A percentile compares a stretch with the other conserved stretches of the same genome.
Conservation (phyloP, 1,140 invertebrate genomes). For the Pseudoatta argentina region DNA sequence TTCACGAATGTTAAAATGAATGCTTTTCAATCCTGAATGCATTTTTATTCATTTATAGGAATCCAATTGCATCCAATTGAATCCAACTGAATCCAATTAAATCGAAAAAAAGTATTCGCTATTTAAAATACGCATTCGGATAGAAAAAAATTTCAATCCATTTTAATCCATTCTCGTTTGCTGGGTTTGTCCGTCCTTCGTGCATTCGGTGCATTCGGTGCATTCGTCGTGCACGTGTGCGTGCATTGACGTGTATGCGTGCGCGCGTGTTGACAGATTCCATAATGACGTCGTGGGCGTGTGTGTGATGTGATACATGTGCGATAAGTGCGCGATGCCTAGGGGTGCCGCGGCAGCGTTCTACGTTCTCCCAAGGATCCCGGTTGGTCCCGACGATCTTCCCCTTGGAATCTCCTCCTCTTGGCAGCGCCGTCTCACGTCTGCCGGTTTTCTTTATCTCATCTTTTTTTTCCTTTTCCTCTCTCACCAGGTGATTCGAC, state of each 20-base stretch:
- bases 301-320: constrained; percentile 25
- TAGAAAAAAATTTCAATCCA: too few relatives aligned
- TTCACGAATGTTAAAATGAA: too few relatives aligned
- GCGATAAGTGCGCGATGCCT: background rate
- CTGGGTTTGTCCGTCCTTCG: background rate
- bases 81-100: too few relatives aligned
- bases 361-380: constrained; percentile 11
- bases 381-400: background rate
- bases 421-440: background rate
- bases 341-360: background rate
- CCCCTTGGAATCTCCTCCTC: background rate
- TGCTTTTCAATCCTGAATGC: too few relatives aligned
- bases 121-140: too few relatives aligned
- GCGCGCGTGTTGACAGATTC: background rate
- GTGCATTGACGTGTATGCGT: too few relatives aligned
- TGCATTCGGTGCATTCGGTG: too few relatives aligned
- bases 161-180: too few relatives aligned
- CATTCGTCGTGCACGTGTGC: background rate
- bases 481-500: background rate
- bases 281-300: constrained; percentile 18
- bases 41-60: too few relatives aligned
- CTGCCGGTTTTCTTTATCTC: background rate
- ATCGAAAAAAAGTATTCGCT: too few relatives aligned
- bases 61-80: too few relatives aligned
- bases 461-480: background rate